phyloP scores from a whole-genome alignment of 2,888 invertebrate species.

The Alloplasta piceator region DNA sequence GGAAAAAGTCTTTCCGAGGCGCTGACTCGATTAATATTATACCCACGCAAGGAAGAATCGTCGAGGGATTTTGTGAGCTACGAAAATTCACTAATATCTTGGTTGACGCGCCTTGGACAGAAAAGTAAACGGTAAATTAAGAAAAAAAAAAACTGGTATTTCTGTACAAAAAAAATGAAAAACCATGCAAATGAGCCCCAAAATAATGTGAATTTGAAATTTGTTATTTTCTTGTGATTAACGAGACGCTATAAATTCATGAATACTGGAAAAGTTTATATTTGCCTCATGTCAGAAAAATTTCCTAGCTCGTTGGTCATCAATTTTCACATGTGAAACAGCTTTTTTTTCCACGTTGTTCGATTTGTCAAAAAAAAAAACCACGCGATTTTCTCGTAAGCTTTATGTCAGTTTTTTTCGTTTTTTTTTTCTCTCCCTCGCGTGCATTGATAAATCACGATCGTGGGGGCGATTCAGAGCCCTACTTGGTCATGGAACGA shows the following conservation, averaged over 20 bases:
- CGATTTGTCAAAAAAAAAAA: too few species aligned
- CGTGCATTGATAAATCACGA: too few species aligned
- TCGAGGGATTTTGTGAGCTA: constrained; percentile 47
- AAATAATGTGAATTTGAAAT: too few species aligned
- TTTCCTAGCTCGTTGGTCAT: too few species aligned
- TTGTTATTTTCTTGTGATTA: too few species aligned
- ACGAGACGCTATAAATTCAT: too few species aligned
- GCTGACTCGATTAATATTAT: constrained; percentile 27
- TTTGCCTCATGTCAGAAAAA: too few species aligned
- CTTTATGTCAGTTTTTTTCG: neutral
- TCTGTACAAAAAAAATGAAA: too few species aligned
- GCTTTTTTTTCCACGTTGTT: neutral
- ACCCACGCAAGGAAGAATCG: constrained; percentile 24
- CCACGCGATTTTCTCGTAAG: neutral
- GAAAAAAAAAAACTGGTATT: constrained; percentile 1
- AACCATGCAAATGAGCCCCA: too few species aligned
- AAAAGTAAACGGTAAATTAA: neutral
- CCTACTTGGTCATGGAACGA: too few species aligned
- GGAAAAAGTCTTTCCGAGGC: constrained; percentile 22
- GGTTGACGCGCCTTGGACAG: constrained; percentile 8
- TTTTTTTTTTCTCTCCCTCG: neutral
- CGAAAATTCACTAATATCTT: constrained; percentile 41
- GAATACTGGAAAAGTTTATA: too few species aligned
- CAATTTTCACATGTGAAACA: neutral
- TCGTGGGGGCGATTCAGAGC: too few species aligned